phyloP scores from a whole-genome alignment of 2,888 invertebrate genomes.

The Fragum whitleyi region DNA sequence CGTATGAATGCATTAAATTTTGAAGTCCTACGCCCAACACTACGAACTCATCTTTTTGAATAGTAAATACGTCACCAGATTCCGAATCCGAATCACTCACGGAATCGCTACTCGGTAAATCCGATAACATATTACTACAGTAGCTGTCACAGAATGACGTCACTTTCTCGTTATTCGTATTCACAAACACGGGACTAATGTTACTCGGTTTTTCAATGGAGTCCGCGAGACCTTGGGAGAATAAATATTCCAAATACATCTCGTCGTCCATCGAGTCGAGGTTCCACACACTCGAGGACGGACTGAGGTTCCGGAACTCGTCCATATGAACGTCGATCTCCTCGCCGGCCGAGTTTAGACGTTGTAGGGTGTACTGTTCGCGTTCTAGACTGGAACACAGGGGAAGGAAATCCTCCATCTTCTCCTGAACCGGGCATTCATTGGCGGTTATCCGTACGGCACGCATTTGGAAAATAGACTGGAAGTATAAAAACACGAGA shows the following conservation, averaged over 20 bases:
- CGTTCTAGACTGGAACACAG: slow-evolving; percentile 81
- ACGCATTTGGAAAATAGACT: slow-evolving; percentile 55
- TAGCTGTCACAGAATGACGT: slow-evolving; percentile 67
- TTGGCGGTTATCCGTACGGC: slow-evolving; percentile 55
- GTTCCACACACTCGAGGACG: slow-evolving; percentile 72
- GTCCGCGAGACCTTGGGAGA: slow-evolving; percentile 81
- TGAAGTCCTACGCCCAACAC: slow-evolving; percentile 84
- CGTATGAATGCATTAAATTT: slow-evolving; percentile 79
- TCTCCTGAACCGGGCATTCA: slow-evolving; percentile 62
- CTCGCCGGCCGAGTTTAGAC: slow-evolving; percentile 82
- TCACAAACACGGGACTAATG: slow-evolving; percentile 67
- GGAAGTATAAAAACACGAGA: slow-evolving; percentile 21
- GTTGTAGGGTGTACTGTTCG: slow-evolving; percentile 81
- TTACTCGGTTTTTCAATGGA: slow-evolving; percentile 73
- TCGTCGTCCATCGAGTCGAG: slow-evolving; percentile 79
- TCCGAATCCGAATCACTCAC: slow-evolving; percentile 48
- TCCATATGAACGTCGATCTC: slow-evolving; percentile 75
- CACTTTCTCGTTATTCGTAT: slow-evolving; percentile 64
- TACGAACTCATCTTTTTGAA: slow-evolving; percentile 78
- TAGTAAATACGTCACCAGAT: slow-evolving; percentile 63
- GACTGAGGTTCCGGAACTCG: slow-evolving; percentile 72
- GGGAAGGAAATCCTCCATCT: slow-evolving; percentile 81
- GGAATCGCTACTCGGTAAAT: slow-evolving; percentile 45
- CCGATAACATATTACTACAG: slow-evolving; percentile 58
- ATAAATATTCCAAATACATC: slow-evolving; percentile 80